Conservation (phyloP, 1,140 invertebrate species). For the Drosophila jambulina region DNA sequence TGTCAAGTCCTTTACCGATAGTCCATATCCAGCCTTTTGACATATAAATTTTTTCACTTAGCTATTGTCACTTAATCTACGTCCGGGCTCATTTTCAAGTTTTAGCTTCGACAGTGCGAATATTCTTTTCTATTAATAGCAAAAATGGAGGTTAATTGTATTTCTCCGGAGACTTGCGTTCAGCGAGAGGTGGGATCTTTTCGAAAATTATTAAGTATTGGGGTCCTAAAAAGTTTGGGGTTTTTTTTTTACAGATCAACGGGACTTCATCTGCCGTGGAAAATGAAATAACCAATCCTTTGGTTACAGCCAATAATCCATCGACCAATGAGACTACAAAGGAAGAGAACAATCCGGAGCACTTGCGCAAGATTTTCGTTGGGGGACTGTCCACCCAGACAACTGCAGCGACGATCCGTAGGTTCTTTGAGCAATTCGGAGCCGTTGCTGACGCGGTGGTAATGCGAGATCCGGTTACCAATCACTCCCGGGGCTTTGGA, state of each 20-base stretch:
- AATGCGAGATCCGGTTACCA: slow-evolving; percentile 66
- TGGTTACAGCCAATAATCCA: not conserved
- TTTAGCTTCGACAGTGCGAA: slow-evolving; percentile 21
- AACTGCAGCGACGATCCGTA: slow-evolving; percentile 37
- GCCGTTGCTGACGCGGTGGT: slow-evolving; percentile 62
- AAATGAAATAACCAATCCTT: not conserved
- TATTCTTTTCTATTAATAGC: slow-evolving; percentile 21
- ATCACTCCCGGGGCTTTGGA: slow-evolving; percentile 68
- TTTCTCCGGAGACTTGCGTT: slow-evolving; percentile 24
- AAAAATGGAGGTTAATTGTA: slow-evolving; percentile 56
- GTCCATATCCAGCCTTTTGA: slow-evolving; percentile 33
- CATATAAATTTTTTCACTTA: slow-evolving; percentile 33
- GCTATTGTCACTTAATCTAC: slow-evolving; percentile 35
- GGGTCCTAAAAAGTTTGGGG: too few relatives aligned
- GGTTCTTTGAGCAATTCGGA: slow-evolving; percentile 61
- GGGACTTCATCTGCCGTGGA: not conserved
- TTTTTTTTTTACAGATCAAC: slow-evolving; percentile 5
- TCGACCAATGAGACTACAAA: not conserved
- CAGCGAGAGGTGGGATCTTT: slow-evolving; percentile 48
- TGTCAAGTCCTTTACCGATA: slow-evolving; percentile 7
- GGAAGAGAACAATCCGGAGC: slow-evolving; percentile 31
- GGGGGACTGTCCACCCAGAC: slow-evolving; percentile 60
- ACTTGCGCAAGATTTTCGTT: slow-evolving; percentile 75
- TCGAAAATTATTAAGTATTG: not conserved
- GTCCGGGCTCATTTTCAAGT: slow-evolving; percentile 39